These are phyloP conservation scores for Odobenus rosmarus DNA, from an alignment of 2,113 vertebrate species.

Conservation along the genomic window DNA sequence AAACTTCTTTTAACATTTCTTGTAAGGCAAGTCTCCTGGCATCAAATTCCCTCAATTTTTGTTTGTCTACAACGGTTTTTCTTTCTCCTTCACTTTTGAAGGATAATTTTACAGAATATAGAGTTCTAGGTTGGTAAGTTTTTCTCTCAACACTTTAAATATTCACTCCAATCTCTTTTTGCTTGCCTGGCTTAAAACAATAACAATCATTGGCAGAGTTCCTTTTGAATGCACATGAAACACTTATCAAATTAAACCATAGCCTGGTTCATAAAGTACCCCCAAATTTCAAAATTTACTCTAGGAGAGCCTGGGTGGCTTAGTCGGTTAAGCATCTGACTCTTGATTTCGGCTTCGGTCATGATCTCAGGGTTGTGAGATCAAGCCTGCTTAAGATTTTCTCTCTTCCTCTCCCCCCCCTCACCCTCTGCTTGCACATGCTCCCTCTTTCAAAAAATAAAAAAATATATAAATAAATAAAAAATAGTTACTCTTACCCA, in stretches of 20 bases:
- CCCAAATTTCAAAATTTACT: background rate
- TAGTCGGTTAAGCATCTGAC: too few relatives aligned
- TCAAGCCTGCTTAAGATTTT: too few relatives aligned
- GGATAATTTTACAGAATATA: background rate
- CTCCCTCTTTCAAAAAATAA: too few relatives aligned
- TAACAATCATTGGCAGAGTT: background rate
- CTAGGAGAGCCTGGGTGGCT: too few relatives aligned
- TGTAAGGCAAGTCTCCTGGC: background rate
- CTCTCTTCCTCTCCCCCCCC: too few relatives aligned
- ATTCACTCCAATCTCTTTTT: background rate
- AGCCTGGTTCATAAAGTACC: background rate
- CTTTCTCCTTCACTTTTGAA: background rate
- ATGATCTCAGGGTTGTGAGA: too few relatives aligned
- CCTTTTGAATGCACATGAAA: background rate
- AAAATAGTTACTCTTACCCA: background rate
- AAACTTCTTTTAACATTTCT: background rate
- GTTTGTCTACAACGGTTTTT: background rate
- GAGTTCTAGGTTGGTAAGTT: background rate
- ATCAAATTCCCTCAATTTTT: background rate
- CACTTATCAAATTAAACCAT: background rate
- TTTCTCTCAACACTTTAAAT: background rate
- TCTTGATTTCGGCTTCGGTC: too few relatives aligned
- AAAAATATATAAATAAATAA: too few relatives aligned
- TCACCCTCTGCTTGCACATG: too few relatives aligned
- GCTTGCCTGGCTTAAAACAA: background rate